Conservation (phyloP, 2,797 vertebrate genomes). For the Falco rusticolus region DNA sequence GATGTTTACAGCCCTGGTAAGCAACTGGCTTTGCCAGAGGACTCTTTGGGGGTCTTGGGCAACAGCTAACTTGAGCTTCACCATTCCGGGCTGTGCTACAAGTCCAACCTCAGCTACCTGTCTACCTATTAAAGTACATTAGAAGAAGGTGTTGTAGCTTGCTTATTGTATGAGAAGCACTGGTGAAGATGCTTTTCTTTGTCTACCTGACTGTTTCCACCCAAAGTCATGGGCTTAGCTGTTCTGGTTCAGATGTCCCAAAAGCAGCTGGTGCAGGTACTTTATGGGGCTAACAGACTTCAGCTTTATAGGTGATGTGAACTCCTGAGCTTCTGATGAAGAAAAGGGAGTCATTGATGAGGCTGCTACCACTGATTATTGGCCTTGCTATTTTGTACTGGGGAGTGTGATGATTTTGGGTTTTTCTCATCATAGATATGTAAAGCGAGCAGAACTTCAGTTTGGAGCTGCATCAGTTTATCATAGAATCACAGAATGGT, state of each 20-base stretch:
- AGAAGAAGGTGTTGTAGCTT: background rate
- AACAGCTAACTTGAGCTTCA: background rate
- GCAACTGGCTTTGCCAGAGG: background rate
- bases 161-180: fast-evolving
- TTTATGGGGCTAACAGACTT: background rate
- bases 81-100: fast-evolving
- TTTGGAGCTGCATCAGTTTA: fast-evolving
- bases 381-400: background rate
- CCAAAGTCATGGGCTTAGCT: fast-evolving
- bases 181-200: background rate
- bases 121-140: too few relatives aligned
- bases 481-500: too few relatives aligned
- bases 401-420: background rate
- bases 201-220: too few relatives aligned
- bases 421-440: fast-evolving
- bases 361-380: fast-evolving
- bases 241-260: background rate
- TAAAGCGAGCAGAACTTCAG: fast-evolving
- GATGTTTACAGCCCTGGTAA: background rate
- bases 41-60: too few relatives aligned
- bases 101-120: background rate
- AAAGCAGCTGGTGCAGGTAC: background rate
- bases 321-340: background rate
- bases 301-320: fast-evolving
- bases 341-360: fast-evolving